phyloP scores from a whole-genome alignment of 2,797 vertebrate genomes.

The Champsocephalus esox region DNA sequence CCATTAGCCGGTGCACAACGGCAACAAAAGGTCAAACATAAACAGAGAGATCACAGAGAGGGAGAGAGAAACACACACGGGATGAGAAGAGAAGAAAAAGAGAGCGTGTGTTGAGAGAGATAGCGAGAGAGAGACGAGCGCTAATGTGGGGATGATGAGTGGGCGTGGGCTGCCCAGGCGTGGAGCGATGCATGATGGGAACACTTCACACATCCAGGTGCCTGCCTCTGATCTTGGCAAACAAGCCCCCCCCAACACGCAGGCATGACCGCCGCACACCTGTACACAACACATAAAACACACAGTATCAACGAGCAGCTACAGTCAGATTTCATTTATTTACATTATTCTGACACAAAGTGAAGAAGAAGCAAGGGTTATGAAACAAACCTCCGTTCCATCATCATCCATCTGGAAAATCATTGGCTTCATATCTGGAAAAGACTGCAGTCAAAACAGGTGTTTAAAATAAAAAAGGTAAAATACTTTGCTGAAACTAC shows the following conservation, averaged over 20 bases:
- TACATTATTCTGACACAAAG: slow-evolving; percentile 48
- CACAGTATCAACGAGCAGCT: neutral
- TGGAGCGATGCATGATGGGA: slow-evolving; percentile 81
- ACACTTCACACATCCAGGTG: slow-evolving; percentile 77
- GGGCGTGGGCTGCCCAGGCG: slow-evolving; percentile 72
- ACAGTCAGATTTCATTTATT: slow-evolving; percentile 45
- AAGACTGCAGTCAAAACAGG: neutral
- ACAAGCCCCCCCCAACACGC: slow-evolving; percentile 51
- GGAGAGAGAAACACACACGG: slow-evolving; percentile 67
- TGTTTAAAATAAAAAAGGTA: too few relatives aligned
- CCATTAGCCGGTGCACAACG: slow-evolving; percentile 79
- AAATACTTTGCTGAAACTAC: neutral
- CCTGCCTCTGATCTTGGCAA: slow-evolving; percentile 73
- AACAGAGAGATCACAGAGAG: slow-evolving; percentile 80
- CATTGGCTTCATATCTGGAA: neutral
- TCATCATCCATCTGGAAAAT: slow-evolving; percentile 45
- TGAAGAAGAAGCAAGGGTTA: neutral
- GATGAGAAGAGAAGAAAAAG: slow-evolving; percentile 62
- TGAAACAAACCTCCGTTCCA: slow-evolving; percentile 11
- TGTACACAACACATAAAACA: slow-evolving; percentile 46
- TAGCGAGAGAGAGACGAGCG: slow-evolving; percentile 58
- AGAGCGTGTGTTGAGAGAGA: slow-evolving; percentile 37
- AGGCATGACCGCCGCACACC: slow-evolving; percentile 32
- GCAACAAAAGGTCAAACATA: slow-evolving; percentile 83
- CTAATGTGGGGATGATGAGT: slow-evolving; percentile 82